A percentile compares a stretch with the other conserved stretches of the same genome.
Conservation (phyloP, 1,140 invertebrate species). For the Drosophila biarmipes region DNA sequence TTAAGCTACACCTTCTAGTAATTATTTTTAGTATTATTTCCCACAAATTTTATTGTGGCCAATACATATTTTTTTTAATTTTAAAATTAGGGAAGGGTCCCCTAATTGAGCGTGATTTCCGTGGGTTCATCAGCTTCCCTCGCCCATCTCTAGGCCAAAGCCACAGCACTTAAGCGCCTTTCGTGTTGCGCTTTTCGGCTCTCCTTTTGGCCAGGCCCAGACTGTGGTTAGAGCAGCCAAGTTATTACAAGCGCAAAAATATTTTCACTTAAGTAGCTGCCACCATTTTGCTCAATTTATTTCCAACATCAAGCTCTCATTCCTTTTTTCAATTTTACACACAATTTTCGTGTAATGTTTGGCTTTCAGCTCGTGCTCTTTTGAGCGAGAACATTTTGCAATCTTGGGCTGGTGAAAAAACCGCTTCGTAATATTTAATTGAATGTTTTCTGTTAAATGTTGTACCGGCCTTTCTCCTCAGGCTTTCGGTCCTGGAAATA, state of each 20-base stretch:
- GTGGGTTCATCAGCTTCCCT: background rate
- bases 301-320: constrained; percentile 62
- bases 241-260: constrained; percentile 80
- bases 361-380: constrained; percentile 47
- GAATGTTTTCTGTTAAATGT: constrained; percentile 36
- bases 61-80: too few relatives aligned
- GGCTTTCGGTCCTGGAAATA: constrained; percentile 24
- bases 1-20: too few relatives aligned
- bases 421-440: constrained; percentile 53
- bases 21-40: too few relatives aligned
- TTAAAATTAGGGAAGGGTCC: too few relatives aligned
- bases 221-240: constrained; percentile 67
- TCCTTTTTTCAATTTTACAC: constrained; percentile 63
- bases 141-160: constrained; percentile 44
- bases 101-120: constrained; percentile 4
- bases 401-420: constrained; percentile 15
- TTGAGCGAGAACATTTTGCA: constrained; percentile 37
- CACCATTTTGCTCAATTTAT: constrained; percentile 80
- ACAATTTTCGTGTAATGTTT: constrained; percentile 60
- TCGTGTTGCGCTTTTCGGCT: constrained; percentile 65
- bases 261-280: constrained; percentile 82
- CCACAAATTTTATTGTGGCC: too few relatives aligned
- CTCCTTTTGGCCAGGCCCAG: constrained; percentile 12
- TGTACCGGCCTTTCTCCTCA: constrained; percentile 4
- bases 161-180: constrained; percentile 72